Conservation (phyloP, 1,140 invertebrate genomes). For the Orius insidiosus region DNA sequence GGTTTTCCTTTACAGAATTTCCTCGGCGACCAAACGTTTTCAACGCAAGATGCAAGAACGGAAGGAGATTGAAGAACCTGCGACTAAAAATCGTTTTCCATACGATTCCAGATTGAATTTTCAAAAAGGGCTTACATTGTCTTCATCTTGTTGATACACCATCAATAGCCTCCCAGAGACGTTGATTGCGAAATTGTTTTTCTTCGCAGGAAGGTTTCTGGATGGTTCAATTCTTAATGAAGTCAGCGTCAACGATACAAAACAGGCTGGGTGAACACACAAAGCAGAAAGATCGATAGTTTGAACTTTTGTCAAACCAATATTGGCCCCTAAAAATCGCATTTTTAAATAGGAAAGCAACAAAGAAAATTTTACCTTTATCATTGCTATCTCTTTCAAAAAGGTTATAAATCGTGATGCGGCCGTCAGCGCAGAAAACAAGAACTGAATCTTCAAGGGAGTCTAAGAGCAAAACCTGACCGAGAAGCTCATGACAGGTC, state of each 20-base stretch:
- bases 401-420: conserved; percentile 58
- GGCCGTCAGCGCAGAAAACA: conserved; percentile 62
- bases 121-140: neutral
- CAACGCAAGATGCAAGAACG: conserved; percentile 87
- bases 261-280: conserved; percentile 88
- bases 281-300: conserved; percentile 81
- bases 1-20: conserved; percentile 49
- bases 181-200: conserved; percentile 8
- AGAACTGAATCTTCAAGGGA: conserved; percentile 62
- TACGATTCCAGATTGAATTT: too few species aligned
- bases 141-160: neutral
- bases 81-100: too few species aligned
- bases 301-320: conserved; percentile 60
- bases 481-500: conserved; percentile 54
- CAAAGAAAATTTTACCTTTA: too few species aligned
- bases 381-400: conserved; percentile 5
- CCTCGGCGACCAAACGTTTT: conserved; percentile 86
- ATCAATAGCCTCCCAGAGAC: neutral
- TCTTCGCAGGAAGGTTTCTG: conserved; percentile 24
- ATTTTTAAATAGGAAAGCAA: too few species aligned
- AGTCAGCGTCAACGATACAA: conserved; percentile 80
- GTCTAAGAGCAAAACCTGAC: conserved; percentile 71
- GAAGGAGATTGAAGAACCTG: conserved; percentile 72
- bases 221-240: conserved; percentile 53
- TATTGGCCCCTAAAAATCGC: too few species aligned